These are phyloP conservation scores for Eristalinus aeneus DNA, from an alignment of 2,888 invertebrate genomes.

Conservation along the genomic window DNA sequence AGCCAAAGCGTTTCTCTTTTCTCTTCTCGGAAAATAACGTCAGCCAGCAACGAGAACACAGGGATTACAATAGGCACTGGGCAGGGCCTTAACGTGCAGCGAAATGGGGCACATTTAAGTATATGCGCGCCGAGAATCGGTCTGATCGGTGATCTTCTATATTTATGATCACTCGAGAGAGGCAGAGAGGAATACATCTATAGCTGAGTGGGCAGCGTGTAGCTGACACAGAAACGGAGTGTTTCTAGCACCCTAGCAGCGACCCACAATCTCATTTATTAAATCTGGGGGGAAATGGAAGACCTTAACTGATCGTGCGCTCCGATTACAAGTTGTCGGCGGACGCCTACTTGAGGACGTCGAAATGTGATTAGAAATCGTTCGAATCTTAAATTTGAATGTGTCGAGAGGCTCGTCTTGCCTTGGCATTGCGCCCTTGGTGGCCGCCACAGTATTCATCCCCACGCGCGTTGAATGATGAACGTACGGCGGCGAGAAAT, in stretches of 20 bases:
- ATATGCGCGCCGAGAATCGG: constrained; percentile 43
- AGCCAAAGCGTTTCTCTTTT: constrained; percentile 50
- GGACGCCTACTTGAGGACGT: constrained; percentile 61
- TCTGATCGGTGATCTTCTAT: constrained; percentile 63
- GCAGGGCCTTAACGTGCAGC: not conserved
- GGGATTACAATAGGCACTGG: constrained; percentile 35
- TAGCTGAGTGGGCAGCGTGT: constrained; percentile 54
- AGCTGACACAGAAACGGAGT: constrained; percentile 46
- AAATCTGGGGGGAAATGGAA: constrained; percentile 45
- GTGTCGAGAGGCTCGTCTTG: constrained; percentile 16
- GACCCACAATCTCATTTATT: constrained; percentile 59
- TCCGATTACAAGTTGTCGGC: constrained; percentile 47
- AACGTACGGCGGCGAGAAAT: constrained; percentile 9
- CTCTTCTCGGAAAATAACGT: not conserved
- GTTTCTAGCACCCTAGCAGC: constrained; percentile 38
- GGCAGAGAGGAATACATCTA: constrained; percentile 17
- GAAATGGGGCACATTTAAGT: constrained; percentile 38
- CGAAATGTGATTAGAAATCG: constrained; percentile 35
- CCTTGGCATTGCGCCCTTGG: constrained; percentile 23
- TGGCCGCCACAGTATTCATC: not conserved
- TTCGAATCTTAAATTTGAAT: constrained; percentile 4
- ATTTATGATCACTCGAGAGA: constrained; percentile 60
- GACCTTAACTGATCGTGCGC: constrained; percentile 53
- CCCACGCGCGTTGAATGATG: constrained; percentile 4
- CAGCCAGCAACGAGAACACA: not conserved